A percentile compares a stretch with the other conserved stretches of the same genome.
phyloP scores from a whole-genome alignment of 2,113 vertebrate genomes.

The Pyxicephalus adspersus region DNA sequence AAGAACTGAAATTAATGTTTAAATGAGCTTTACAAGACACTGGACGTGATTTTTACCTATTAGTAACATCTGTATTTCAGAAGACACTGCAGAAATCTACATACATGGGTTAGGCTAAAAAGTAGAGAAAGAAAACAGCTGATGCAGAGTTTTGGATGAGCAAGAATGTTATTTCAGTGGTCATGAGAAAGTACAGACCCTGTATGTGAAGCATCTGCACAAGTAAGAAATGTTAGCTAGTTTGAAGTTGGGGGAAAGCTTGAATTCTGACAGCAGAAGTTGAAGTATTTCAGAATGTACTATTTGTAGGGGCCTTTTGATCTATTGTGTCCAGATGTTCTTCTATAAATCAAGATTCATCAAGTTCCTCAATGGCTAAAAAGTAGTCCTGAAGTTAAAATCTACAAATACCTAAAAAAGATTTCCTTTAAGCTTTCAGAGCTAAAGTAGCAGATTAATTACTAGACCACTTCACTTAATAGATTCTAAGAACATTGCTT shows the following conservation, averaged over 20 bases:
- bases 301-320: slow-evolving; percentile 20
- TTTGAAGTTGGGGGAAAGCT: slow-evolving; percentile 3
- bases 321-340: slow-evolving; percentile 18
- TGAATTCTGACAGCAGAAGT: slow-evolving; percentile 1
- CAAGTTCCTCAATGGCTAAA: slow-evolving; percentile 26
- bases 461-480: not conserved
- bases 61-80: too few relatives aligned
- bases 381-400: not conserved
- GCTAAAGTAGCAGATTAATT: not conserved
- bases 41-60: too few relatives aligned
- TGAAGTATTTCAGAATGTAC: slow-evolving; percentile 25
- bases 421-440: not conserved
- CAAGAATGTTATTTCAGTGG: not conserved
- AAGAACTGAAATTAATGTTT: too few relatives aligned
- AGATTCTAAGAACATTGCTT: not conserved
- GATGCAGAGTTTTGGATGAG: not conserved
- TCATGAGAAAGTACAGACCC: not conserved
- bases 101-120: too few relatives aligned
- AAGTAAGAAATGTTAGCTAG: not conserved
- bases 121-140: too few relatives aligned
- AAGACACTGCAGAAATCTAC: too few relatives aligned
- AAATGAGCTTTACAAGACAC: too few relatives aligned
- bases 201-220: not conserved
- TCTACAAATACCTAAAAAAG: not conserved
- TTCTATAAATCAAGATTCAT: slow-evolving; percentile 15